Evolutionary conservation across 2,797 vertebrate species (phyloP), one percentile per base, ranked within the genome.

Genomic region (Micrastur ruficollis): DNA sequence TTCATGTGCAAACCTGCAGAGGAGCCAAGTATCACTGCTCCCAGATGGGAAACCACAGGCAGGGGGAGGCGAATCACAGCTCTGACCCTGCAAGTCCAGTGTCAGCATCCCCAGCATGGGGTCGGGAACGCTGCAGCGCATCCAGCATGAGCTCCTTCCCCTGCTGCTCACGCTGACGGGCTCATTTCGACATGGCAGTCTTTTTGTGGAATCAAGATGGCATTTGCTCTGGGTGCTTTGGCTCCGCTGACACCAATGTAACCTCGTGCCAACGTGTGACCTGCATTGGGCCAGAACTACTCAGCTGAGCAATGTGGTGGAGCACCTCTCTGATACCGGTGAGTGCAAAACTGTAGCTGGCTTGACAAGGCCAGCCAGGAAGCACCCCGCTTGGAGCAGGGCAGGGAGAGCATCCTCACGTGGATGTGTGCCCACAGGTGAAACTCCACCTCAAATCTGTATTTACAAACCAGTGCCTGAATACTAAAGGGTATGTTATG

Each of bases 311-410:
- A 38, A 70, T 11, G 20, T 7, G 23, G 34, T 1, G 0, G 50
- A 65, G 32, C 20, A 65, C 21, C 25, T 53, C 62, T 49, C 34
- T 0, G 1, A 44, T 18, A 75, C 6, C 14, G 5, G 0, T 27
- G 49, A 72, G 27, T 2, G 2, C 5, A 12, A 67, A 86, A 59
- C 9, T 36, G 62, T 38, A 58, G n/a, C 26, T 6, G 5, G 70
- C 59, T 23, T 62, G 42, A 58, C 20, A 42, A 62, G 27, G 36
- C 17, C 52, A 76, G 53, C 14, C 47, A 81, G 80, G 10, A 63
- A 70, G 31, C 1, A 1, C 5, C 25, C 26, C 0, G 2, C 38
- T 40, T 32, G 40, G 40, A 65, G 44, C 1, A 1, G 40, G 47
- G 52, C 75, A 71, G 58, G 63, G 34, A 82, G 21, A 72, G 29